These are phyloP conservation scores for Trichonephila clavipes DNA, from an alignment of 1,140 invertebrate genomes.

Conservation along the genomic window DNA sequence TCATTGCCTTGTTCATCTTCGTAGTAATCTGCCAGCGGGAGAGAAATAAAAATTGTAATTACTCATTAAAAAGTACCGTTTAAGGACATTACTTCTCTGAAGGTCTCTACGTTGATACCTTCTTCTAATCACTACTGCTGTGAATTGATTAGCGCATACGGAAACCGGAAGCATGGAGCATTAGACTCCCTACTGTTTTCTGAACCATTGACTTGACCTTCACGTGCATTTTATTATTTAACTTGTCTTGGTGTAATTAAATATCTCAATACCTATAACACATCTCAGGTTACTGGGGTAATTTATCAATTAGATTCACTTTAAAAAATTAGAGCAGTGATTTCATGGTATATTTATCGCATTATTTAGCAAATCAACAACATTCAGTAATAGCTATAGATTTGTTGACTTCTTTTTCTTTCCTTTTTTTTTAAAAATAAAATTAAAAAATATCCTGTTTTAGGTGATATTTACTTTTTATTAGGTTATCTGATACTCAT, in stretches of 20 bases:
- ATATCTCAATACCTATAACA: background rate
- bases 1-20: slow-evolving; percentile 56
- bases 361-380: background rate
- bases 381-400: background rate
- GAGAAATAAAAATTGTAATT: slow-evolving; percentile 9
- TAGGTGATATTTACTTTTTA: too few relatives aligned
- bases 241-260: background rate
- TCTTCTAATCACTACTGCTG: background rate
- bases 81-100: background rate
- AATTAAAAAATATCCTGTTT: too few relatives aligned
- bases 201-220: slow-evolving; percentile 39
- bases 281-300: background rate
- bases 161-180: background rate
- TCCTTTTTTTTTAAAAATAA: too few relatives aligned
- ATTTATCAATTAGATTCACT: background rate
- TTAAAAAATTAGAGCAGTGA: background rate
- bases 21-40: slow-evolving; percentile 32
- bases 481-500: too few relatives aligned
- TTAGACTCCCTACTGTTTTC: background rate
- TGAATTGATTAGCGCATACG: slow-evolving; percentile 22
- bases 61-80: background rate
- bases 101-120: background rate
- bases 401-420: too few relatives aligned
- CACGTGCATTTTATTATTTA: slow-evolving; percentile 6
- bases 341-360: background rate